phyloP scores from a whole-genome alignment of 2,888 invertebrate species.

The Drosophila mimica region DNA sequence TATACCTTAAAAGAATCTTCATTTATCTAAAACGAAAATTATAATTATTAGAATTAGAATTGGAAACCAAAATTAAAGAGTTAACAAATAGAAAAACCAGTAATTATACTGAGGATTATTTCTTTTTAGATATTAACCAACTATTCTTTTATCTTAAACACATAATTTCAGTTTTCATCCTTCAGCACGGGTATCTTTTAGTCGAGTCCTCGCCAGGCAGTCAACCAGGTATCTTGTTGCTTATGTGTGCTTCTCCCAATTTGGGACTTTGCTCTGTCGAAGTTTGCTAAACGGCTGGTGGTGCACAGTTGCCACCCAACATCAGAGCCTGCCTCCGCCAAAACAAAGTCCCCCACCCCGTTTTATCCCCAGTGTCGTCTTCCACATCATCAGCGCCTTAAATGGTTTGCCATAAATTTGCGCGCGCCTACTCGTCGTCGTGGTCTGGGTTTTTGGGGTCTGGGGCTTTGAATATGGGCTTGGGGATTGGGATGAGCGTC shows the following conservation, averaged over 20 bases:
- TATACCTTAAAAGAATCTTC: neutral
- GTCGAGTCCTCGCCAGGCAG: slow-evolving; percentile 8
- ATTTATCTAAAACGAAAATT: neutral
- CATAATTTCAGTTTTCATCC: no score
- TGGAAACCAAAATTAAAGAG: neutral
- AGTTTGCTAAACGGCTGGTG: slow-evolving; percentile 41
- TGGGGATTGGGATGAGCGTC: slow-evolving; percentile 26
- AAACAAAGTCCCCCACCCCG: slow-evolving; percentile 45
- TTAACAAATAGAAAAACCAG: neutral
- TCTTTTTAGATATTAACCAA: neutral
- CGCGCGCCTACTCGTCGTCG: slow-evolving; percentile 52
- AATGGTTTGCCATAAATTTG: slow-evolving; percentile 79
- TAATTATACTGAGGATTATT: neutral
- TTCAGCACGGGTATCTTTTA: slow-evolving; percentile 27
- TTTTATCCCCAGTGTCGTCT: slow-evolving; percentile 67
- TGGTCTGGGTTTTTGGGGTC: neutral
- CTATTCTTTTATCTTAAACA: neutral
- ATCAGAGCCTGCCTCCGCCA: neutral
- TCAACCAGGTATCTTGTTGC: slow-evolving; percentile 10
- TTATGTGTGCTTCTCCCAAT: slow-evolving; percentile 20
- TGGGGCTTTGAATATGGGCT: slow-evolving; percentile 19
- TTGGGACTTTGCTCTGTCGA: slow-evolving; percentile 47
- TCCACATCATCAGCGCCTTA: slow-evolving; percentile 79
- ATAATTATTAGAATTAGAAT: no score
- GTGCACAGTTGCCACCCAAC: slow-evolving; percentile 9